Base-by-base conservation (phyloP, 2,113 vertebrate species). In the Heteronetta atricapilla region DNA sequence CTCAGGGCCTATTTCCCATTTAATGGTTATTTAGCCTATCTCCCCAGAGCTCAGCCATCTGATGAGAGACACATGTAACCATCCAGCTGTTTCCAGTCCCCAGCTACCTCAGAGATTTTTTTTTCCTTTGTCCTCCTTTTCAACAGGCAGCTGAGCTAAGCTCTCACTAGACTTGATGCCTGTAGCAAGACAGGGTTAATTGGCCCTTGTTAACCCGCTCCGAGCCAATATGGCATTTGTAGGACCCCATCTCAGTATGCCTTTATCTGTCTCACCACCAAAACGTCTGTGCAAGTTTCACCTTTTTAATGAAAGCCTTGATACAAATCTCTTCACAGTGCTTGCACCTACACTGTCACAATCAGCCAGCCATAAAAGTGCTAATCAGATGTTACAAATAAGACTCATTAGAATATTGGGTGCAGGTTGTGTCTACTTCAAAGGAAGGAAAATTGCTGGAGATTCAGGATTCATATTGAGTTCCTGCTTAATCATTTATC, bases 1-100 rank as follows among this genome's bases (percentile, higher is more conserved):
- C 62, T 86, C 87, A 79, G 64, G 33, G 74, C 62, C 75, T 88
- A 5, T 1, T 90, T 95, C 26, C 59, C 50, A 42, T 79, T 94
- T 93, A 82, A 72, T 48, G 38, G 67, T 60, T 86, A 58, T 79
- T 87, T 79, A 91, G 31, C 33, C 44, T 56, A 0, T 64, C 25
- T 90, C 93, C 86, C 83, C 64, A 81, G 93, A 92, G 86, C 89
- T 89, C 89, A 76, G 56, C 64, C 53, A 55, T 85, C 68, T 87
- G 96, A 91, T 3, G 5, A 46, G 78, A 89, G 42, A 33, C 81
- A 78, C 38, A n/a, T 4, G 7, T 18, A 86, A 44, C 77, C 44
- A 89, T 62, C 69, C 86, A 96, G 96, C 66, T 95, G 89, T 73
- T 96, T 58, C 83, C 53, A 84, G 52, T 89, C 74, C 73, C 77